Conservation (phyloP, 1,140 invertebrate species). For the Phthorimaea operculella region DNA sequence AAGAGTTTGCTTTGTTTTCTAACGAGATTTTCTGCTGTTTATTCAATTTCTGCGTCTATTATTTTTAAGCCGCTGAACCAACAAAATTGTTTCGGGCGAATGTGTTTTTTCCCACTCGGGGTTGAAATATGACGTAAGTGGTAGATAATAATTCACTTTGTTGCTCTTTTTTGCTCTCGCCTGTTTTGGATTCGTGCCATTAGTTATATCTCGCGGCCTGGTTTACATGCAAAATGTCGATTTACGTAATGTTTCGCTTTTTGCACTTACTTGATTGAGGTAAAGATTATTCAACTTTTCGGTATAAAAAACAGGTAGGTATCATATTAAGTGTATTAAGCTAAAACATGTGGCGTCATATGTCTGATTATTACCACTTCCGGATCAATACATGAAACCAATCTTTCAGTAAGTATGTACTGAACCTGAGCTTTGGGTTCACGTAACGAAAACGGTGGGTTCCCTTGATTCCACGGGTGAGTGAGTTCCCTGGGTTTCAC, state of each 20-base stretch:
- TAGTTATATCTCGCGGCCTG: slow-evolving; percentile 16
- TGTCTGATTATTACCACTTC: too few species aligned
- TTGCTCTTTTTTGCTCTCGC: slow-evolving; percentile 13
- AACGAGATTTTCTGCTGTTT: slow-evolving; percentile 4
- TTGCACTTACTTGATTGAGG: not conserved
- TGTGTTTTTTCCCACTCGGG: not conserved
- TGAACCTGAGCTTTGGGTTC: too few species aligned
- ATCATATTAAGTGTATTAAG: too few species aligned
- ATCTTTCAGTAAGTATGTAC: too few species aligned
- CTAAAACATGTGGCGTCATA: too few species aligned
- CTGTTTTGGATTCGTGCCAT: slow-evolving; percentile 20
- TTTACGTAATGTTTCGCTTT: slow-evolving; percentile 11
- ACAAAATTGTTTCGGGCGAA: not conserved
- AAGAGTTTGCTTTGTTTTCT: slow-evolving; percentile 24
- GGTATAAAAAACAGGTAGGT: too few species aligned
- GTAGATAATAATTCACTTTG: not conserved
- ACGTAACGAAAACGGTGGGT: too few species aligned
- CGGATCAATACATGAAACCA: too few species aligned
- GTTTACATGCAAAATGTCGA: slow-evolving; percentile 10
- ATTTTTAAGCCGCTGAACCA: slow-evolving; percentile 20
- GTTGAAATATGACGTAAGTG: not conserved
- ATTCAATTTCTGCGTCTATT: not conserved
- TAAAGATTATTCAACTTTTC: too few species aligned
- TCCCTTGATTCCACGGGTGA: too few species aligned
- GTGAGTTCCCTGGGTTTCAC: too few species aligned